Evolutionary conservation across 2,888 invertebrate genomes (phyloP), one percentile per base, ranked within the genome.

Genomic region (Stratiomys singularior): DNA sequence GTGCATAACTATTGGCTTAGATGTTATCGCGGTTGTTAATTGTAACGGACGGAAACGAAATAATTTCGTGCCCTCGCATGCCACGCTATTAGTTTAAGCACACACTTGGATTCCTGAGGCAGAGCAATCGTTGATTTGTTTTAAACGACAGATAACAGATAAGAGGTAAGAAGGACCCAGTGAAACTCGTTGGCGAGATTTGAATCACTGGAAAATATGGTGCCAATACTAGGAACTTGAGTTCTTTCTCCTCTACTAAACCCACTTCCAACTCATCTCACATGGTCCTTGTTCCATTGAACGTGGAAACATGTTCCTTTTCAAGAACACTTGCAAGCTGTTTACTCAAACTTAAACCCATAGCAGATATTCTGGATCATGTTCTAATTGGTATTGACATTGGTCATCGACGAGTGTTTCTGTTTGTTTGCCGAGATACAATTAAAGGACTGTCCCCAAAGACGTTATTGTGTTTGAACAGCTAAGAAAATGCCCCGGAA

Each of bases 371-470:
- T 56, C 13, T n/a, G 56, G 7, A 56, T 23, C 25, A 25, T 18
- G 56, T 52, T 56, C 79, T 79, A 78, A 79, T 79, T 79, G 79
- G 78, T 79, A 79, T 78, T 78, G 79, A 79, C 79, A 79, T 63
- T 79, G 79, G 78, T 78, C 78, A 79, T 77, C 76, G 77, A 78
- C 47, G 76, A 79, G 76, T 79, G 77, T 79, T 77, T 78, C 76
- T 78, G 78, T 78, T 78, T 79, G 74, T 78, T 79, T 78, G 69
- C 72, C 27, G 52, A 79, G 78, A 79, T 78, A 77, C 79, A 79
- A 78, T 78, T 79, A 78, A 77, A 77, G 74, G 66, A 74, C 72
- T 76, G 71, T 76, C 63, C 66, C 72, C 15, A 72, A 21, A 21
- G 63, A 47, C 46, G 44, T 74, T 79, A 79, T 79, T 79, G 77